These are phyloP conservation scores for Ornithoptera priamus DNA, from an alignment of 2,888 invertebrate genomes.

Conservation along the genomic window DNA sequence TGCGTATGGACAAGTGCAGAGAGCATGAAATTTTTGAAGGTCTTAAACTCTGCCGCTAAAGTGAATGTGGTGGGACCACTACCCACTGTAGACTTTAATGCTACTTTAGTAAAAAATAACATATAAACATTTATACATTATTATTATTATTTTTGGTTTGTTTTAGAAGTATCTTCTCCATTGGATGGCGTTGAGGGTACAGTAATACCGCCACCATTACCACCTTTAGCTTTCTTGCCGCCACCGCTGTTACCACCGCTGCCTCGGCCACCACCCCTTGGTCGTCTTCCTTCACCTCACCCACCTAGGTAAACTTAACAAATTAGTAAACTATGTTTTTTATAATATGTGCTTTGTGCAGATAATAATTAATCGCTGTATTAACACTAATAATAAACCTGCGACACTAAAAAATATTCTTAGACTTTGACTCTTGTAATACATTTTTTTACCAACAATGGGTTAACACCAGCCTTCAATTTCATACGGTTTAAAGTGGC, in stretches of 20 bases:
- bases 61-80: no score
- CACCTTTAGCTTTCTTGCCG: conserved; percentile 80
- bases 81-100: background rate
- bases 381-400: no score
- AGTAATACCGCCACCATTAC: conserved; percentile 75
- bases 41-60: no score
- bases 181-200: conserved; percentile 50
- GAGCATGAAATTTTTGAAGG: no score
- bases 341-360: background rate
- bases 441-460: no score
- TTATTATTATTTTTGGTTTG: background rate
- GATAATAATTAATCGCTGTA: no score
- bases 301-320: conserved; percentile 59
- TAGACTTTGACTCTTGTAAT: no score
- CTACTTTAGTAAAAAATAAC: background rate
- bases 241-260: conserved; percentile 81
- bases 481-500: no score
- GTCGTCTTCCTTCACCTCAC: conserved; percentile 80
- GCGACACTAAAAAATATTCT: no score
- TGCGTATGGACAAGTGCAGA: no score
- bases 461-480: no score
- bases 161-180: conserved; percentile 78
- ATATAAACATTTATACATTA: no score
- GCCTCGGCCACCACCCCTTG: conserved; percentile 82
- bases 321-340: background rate